These are phyloP conservation scores for Lycopodina hypogea DNA, from an alignment of 37 sponge, comb jelly and placozoan genomes.

Conservation along the genomic window DNA sequence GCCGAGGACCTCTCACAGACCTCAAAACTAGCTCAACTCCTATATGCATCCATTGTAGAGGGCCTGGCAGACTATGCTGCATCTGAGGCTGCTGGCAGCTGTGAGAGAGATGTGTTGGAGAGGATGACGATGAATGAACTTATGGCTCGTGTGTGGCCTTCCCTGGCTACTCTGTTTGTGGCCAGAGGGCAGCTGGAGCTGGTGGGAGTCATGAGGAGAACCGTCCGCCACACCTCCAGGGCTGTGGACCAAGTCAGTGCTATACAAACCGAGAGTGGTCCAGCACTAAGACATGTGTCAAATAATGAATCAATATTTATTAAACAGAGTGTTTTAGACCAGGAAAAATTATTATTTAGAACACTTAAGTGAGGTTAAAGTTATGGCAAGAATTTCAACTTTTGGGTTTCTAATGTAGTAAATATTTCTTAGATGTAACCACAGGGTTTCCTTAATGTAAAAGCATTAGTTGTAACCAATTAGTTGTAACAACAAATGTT, in stretches of 20 bases:
- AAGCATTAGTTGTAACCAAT: too few species aligned
- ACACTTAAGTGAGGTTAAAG: not conserved
- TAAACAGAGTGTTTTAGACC: not conserved
- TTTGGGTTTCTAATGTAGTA: too few species aligned
- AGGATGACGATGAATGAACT: too few species aligned
- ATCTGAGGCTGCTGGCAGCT: not conserved
- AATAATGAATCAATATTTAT: not conserved
- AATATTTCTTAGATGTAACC: too few species aligned
- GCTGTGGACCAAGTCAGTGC: conserved; percentile 47
- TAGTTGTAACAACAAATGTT: too few species aligned
- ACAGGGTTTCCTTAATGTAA: too few species aligned
- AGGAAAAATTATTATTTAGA: too few species aligned
- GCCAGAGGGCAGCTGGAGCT: conserved; percentile 44
- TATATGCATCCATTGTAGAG: not conserved
- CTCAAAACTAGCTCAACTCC: not conserved
- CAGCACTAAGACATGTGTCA: too few species aligned
- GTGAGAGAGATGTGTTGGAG: not conserved
- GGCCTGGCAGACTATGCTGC: not conserved
- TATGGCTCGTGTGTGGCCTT: conserved; percentile 21
- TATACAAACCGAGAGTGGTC: too few species aligned
- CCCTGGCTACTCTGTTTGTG: conserved; percentile 25
- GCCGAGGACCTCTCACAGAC: too few species aligned
- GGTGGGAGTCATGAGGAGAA: conserved; percentile 50
- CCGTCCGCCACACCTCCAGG: not conserved
- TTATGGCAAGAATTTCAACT: not conserved